Conservation (phyloP, 2,888 invertebrate species). For the Drosophila koepferae region DNA sequence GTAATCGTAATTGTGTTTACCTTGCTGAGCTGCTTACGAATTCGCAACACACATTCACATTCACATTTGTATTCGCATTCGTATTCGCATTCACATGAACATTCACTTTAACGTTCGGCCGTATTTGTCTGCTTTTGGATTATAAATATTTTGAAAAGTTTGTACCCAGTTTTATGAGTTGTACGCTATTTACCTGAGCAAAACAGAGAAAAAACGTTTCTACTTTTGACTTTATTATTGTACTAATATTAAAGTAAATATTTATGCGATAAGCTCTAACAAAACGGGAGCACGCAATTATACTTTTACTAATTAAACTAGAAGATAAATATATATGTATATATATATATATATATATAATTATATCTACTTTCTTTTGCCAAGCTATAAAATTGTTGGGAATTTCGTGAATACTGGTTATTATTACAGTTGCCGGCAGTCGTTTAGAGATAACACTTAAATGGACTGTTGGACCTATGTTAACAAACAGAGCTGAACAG, state of each 20-base stretch:
- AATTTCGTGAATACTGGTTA: neutral
- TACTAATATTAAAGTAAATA: slow-evolving; percentile 39
- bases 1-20: slow-evolving; percentile 34
- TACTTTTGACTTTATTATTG: slow-evolving; percentile 23
- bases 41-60: slow-evolving; percentile 33
- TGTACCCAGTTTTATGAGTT: slow-evolving; percentile 2
- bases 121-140: slow-evolving; percentile 16
- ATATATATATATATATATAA: neutral
- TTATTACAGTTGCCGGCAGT: neutral
- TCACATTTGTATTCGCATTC: neutral
- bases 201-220: neutral
- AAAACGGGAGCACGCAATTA: slow-evolving; percentile 24
- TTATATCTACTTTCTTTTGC: slow-evolving; percentile 6
- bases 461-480: neutral
- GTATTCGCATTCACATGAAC: neutral
- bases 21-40: slow-evolving; percentile 33
- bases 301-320: slow-evolving; percentile 11
- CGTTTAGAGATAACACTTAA: neutral
- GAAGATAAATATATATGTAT: neutral
- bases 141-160: slow-evolving; percentile 34
- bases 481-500: neutral
- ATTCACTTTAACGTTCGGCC: slow-evolving; percentile 16
- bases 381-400: neutral
- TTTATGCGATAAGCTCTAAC: slow-evolving; percentile 36
- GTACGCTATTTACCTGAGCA: neutral